These are phyloP conservation scores for Oryctes rhinoceros DNA, from an alignment of 1,140 invertebrate species.

Conservation along the genomic window DNA sequence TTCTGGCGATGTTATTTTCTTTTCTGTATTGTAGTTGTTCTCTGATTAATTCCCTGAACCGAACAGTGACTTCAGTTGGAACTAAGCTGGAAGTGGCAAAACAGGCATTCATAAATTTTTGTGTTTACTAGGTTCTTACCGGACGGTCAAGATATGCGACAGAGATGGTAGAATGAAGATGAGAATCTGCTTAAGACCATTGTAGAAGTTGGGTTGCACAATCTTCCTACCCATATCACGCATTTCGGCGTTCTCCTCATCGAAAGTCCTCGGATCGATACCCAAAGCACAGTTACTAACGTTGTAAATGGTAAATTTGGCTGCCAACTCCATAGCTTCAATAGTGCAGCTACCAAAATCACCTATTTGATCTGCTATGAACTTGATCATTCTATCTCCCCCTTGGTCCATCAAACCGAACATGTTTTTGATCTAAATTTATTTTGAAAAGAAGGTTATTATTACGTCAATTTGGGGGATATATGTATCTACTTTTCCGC, in stretches of 20 bases:
- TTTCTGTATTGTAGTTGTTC: constrained; percentile 25
- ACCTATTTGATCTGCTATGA: neutral
- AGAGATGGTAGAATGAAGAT: constrained; percentile 21
- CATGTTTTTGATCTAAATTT: constrained; percentile 26
- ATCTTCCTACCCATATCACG: constrained; percentile 9
- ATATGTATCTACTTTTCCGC: neutral
- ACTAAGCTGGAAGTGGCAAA: neutral
- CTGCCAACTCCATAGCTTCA: constrained; percentile 2
- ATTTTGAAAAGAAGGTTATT: too few species aligned
- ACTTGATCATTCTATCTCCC: constrained; percentile 6
- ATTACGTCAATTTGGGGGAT: neutral
- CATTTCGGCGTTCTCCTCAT: constrained; percentile 26
- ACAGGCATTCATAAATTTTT: neutral
- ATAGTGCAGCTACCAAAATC: neutral
- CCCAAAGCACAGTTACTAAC: constrained; percentile 16
- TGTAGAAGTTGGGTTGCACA: neutral
- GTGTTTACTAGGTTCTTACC: neutral
- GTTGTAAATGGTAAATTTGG: constrained; percentile 29
- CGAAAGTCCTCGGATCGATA: constrained; percentile 24
- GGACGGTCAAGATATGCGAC: neutral
- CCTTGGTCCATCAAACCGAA: neutral
- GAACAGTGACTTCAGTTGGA: neutral
- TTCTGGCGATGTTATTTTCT: constrained; percentile 3
- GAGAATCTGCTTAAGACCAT: neutral
- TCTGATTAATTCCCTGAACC: neutral